Evolutionary conservation across 2,113 vertebrate genomes (phyloP), one percentile per base, ranked within the genome.

Genomic region (Boulengeromyrus knoepffleri): DNA sequence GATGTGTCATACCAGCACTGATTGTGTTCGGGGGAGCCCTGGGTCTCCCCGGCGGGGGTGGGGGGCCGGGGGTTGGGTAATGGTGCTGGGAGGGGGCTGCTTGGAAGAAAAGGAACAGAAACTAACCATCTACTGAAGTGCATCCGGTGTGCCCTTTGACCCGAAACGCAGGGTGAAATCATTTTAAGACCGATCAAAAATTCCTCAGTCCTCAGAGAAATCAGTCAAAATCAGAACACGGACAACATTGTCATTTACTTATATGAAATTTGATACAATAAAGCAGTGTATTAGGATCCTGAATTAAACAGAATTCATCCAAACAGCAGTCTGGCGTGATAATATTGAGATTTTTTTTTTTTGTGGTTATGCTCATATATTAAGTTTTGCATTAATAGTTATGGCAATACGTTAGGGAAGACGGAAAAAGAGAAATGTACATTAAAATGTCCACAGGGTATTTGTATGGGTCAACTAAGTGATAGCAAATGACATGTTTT

Each of bases 51-150:
- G 17, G 36, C 36, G 10, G 39, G n/a, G 46, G 47, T 27, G 85
- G 85, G 39, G 87, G 4, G 53, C 2, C 6, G 49, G 12, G 12
- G 85, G 85, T 17, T 49, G 45, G 10, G 47, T 24, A 13, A 13
- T 17, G 21, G 70, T 39, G 15, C 12, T 77, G 13, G 5, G 39
- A 6, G 31, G 31, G 36, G 36, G 36, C 36, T 17, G 74, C 5
- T 31, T 39, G 5, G 50, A 39, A 87, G 31, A 87, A 87, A 52
- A 87, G 50, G 86, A 87, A 87, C n/a, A 87, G 86, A 87, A 87
- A 87, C 49, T 31, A 19, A 19, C 36, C 15, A 52, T 1, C 3
- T 42, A 53, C 31, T 56, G 52, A 62, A 56, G 53, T 46, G 52
- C n/a, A 2, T 39, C 52, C 52, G 21, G 7, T 12, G 19, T 36